Base-by-base conservation (phyloP, 2,797 vertebrate genomes). In the Momotus momota region DNA sequence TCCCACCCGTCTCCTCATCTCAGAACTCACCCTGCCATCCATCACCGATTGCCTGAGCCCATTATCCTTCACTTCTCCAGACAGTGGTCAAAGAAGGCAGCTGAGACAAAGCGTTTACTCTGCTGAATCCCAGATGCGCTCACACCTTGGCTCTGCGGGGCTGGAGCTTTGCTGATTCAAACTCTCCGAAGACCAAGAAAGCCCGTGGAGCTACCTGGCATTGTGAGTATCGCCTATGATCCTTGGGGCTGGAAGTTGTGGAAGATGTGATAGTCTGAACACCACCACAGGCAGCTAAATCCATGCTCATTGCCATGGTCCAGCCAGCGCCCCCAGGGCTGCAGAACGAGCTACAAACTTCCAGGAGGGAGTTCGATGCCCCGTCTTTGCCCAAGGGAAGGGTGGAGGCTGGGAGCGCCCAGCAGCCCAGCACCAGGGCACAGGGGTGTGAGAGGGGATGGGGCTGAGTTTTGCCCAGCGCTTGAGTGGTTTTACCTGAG, bases 31-130 rank as follows among this genome's bases (percentile, higher is more conserved):
- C 66, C 91, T 92, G 81, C 86, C 62, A 92, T 94, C 93, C 86
- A 70, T 93, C 94, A 86, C 72, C 2, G 3, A 35, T 77, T 82
- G 88, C 64, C 94, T 55, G 54, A 84, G 70, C 58, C 61, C 65
- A 64, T 90, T 72, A 79, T 40, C 84, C 86, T 95, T 89, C 88
- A 48, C 81, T 84, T 81, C 46, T 81, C 58, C 91, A 90, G 70
- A 18, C 49, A 54, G 70, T 3, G 0, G 88, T 15, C 0, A 1
- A 92, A 62, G 78, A 31, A 90, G 51, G 81, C 84, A 91, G 65
- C 55, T 77, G 86, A 71, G 86, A 89, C 55, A 54, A 65, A 48
- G 60, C 81, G 54, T 81, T 13, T 61, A 23, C 62, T 71, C 18
- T 69, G 38, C 64, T 25, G 71, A 84, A 55, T 22, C 64, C 78